phyloP scores from a whole-genome alignment of 2,888 invertebrate species.

The Parnassius glacialis region DNA sequence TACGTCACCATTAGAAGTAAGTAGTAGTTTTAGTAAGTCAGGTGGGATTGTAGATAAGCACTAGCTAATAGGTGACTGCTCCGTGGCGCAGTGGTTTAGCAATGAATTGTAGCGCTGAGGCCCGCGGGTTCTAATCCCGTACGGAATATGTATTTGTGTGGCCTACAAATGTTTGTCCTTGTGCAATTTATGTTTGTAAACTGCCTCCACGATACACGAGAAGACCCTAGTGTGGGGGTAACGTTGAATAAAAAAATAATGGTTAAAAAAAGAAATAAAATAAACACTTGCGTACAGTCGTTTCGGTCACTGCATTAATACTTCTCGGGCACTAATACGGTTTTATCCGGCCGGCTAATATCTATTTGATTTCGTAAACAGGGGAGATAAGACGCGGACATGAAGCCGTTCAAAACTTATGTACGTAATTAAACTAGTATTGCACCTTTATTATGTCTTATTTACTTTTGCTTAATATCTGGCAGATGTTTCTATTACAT shows the following conservation, averaged over 20 bases:
- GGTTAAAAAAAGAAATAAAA: not conserved
- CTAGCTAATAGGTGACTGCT: not conserved
- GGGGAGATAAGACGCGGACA: not conserved
- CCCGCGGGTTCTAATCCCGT: too few species aligned
- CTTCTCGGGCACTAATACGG: conserved; percentile 13
- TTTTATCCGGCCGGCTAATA: conserved; percentile 23
- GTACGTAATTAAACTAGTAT: conserved; percentile 19
- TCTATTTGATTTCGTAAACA: conserved; percentile 19
- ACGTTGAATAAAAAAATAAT: too few species aligned
- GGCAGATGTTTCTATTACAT: not conserved
- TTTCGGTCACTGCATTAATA: conserved; percentile 14
- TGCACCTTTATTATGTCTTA: conserved; percentile 14
- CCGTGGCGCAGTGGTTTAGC: too few species aligned
- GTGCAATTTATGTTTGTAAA: too few species aligned
- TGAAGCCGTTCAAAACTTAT: conserved; percentile 19
- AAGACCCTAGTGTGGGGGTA: too few species aligned
- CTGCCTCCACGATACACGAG: too few species aligned
- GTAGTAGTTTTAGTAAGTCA: not conserved
- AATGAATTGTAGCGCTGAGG: too few species aligned
- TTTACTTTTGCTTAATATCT: conserved; percentile 12
- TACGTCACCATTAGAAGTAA: too few species aligned
- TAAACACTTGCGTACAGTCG: not conserved
- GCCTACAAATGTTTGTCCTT: too few species aligned
- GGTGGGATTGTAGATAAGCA: too few species aligned
- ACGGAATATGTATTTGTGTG: too few species aligned